phyloP scores from a whole-genome alignment of 2,113 vertebrate genomes.

The Eptesicus fuscus region DNA sequence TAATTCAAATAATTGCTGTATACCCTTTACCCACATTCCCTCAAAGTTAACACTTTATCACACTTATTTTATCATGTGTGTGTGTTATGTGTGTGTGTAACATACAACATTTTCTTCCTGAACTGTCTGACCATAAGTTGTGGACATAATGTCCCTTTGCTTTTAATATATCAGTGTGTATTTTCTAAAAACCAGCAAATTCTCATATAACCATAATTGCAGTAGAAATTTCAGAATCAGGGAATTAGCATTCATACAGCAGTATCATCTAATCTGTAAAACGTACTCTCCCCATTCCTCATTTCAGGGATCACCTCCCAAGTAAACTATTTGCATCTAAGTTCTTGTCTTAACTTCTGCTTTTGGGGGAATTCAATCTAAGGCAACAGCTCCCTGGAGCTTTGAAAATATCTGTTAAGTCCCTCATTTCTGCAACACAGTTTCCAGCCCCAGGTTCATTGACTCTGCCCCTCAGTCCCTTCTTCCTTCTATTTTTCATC shows the following conservation, averaged over 20 bases:
- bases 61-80: not conserved
- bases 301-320: not conserved
- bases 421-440: not conserved
- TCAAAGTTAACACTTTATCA: not conserved
- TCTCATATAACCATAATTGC: not conserved
- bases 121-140: not conserved
- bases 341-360: not conserved
- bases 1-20: not conserved
- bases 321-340: not conserved
- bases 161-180: not conserved
- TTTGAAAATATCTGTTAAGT: not conserved
- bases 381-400: not conserved
- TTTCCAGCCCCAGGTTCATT: not conserved
- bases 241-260: not conserved
- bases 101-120: not conserved
- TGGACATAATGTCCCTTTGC: not conserved
- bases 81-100: rapidly evolving
- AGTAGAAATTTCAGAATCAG: not conserved
- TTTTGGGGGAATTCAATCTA: not conserved
- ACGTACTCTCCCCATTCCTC: not conserved
- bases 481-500: not conserved
- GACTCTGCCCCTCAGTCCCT: not conserved
- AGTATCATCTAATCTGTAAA: not conserved
- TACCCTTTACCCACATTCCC: not conserved
- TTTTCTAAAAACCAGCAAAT: not conserved